A percentile compares a stretch with the other conserved stretches of the same genome.
phyloP scores from a whole-genome alignment of 2,113 vertebrate genomes.

The Monopterus albus region DNA sequence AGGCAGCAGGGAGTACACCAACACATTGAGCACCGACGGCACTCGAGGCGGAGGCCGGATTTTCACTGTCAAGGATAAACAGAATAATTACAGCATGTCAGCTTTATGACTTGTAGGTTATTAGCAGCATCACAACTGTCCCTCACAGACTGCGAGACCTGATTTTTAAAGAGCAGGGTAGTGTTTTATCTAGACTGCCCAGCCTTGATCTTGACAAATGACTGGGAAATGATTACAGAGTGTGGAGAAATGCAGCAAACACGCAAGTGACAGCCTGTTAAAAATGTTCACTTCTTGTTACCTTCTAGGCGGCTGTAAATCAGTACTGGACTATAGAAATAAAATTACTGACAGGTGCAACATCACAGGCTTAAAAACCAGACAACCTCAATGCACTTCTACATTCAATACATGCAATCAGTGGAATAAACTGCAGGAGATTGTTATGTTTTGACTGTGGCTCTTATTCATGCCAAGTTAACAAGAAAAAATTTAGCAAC shows the following conservation, averaged over 20 bases:
- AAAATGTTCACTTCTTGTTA: background rate
- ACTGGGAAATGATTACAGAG: background rate
- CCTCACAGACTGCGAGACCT: background rate
- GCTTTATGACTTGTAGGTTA: constrained; percentile 12
- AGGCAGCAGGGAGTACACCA: constrained; percentile 95
- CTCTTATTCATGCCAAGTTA: background rate
- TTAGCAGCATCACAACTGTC: background rate
- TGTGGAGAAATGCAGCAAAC: background rate
- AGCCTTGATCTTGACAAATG: constrained; percentile 9
- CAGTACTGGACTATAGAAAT: background rate
- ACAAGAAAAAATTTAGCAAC: background rate
- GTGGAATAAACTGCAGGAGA: background rate
- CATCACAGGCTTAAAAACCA: background rate
- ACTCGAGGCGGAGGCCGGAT: constrained; percentile 84
- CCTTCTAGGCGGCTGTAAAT: background rate
- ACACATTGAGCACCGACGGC: constrained; percentile 89
- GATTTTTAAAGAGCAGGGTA: background rate
- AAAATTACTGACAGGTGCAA: background rate
- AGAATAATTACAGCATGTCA: constrained; percentile 32
- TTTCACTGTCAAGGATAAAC: constrained; percentile 72
- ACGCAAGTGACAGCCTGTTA: background rate
- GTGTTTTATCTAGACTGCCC: background rate
- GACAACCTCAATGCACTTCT: background rate
- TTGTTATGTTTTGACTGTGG: background rate
- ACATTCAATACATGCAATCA: background rate